phyloP scores from a whole-genome alignment of 2,113 vertebrate genomes.

The Turnix velox region DNA sequence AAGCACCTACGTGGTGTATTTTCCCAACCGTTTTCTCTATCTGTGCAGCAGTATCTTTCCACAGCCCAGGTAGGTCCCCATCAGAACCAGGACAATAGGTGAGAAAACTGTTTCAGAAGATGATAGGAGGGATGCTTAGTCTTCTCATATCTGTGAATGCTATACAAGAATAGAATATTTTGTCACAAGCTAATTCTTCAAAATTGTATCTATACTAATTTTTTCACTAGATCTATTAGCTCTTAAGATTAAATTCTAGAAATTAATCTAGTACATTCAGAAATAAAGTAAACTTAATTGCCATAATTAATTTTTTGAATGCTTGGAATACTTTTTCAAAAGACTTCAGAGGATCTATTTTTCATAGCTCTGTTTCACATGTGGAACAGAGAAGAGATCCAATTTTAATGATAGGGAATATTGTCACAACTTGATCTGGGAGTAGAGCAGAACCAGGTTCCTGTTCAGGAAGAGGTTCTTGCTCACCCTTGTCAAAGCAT shows the following conservation, averaged over 20 bases:
- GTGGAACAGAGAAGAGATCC: too few relatives aligned
- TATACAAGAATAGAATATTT: background rate
- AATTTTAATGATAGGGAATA: background rate
- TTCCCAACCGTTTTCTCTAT: too few relatives aligned
- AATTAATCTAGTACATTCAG: background rate
- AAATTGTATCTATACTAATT: background rate
- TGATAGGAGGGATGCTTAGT: background rate
- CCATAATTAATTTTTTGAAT: background rate
- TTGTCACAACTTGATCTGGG: background rate
- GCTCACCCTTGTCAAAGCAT: too few relatives aligned
- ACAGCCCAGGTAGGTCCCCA: too few relatives aligned
- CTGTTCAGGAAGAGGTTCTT: too few relatives aligned
- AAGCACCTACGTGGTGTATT: too few relatives aligned
- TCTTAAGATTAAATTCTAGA: background rate
- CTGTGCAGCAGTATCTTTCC: too few relatives aligned
- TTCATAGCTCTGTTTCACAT: background rate
- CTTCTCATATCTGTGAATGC: background rate
- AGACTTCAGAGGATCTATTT: background rate
- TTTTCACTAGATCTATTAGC: background rate
- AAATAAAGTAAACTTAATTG: background rate
- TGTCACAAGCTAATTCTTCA: background rate
- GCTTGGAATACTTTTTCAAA: background rate
- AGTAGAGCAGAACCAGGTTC: too few relatives aligned
- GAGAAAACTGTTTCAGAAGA: background rate
- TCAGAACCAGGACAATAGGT: too few relatives aligned